Conservation (phyloP, 2,113 vertebrate species). For the Columba livia region DNA sequence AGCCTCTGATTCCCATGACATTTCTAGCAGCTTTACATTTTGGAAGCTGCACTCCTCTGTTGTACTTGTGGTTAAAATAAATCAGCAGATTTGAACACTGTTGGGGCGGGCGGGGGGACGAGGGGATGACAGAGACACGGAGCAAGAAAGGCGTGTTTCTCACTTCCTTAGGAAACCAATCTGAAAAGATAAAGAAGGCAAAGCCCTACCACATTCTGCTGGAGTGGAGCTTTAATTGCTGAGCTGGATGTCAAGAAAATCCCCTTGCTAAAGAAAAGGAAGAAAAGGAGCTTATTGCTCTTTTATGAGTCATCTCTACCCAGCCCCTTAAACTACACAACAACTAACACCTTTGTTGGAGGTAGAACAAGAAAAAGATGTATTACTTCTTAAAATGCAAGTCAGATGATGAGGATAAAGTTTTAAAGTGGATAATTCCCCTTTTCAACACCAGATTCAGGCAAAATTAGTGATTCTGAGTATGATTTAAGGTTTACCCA, state of each 20-base stretch:
- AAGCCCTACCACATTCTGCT: conserved; percentile 27
- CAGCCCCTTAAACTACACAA: neutral
- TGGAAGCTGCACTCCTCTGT: conserved; percentile 12
- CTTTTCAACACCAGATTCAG: conserved; percentile 65
- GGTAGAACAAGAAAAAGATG: conserved; percentile 10
- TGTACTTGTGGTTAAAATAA: conserved; percentile 53
- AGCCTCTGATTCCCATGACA: conserved; percentile 27
- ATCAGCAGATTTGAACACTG: conserved; percentile 45
- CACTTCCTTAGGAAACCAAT: conserved; percentile 25
- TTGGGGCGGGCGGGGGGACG: neutral
- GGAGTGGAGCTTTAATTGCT: conserved; percentile 2
- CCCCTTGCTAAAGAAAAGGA: neutral
- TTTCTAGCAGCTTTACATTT: conserved; percentile 18
- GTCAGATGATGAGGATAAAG: conserved; percentile 54
- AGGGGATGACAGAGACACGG: neutral
- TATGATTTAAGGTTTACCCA: conserved; percentile 58
- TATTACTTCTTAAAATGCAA: conserved; percentile 49
- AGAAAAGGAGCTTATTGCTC: neutral
- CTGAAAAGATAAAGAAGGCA: conserved; percentile 26
- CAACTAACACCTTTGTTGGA: conserved; percentile 58
- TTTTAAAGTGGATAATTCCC: conserved; percentile 55
- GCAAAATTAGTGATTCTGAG: conserved; percentile 57
- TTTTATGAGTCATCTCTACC: conserved; percentile 29
- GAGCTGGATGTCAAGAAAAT: conserved; percentile 39
- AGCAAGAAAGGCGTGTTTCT: conserved; percentile 6